phyloP scores from a whole-genome alignment of 2,797 vertebrate genomes.

The Hephaestus fuliginosus region DNA sequence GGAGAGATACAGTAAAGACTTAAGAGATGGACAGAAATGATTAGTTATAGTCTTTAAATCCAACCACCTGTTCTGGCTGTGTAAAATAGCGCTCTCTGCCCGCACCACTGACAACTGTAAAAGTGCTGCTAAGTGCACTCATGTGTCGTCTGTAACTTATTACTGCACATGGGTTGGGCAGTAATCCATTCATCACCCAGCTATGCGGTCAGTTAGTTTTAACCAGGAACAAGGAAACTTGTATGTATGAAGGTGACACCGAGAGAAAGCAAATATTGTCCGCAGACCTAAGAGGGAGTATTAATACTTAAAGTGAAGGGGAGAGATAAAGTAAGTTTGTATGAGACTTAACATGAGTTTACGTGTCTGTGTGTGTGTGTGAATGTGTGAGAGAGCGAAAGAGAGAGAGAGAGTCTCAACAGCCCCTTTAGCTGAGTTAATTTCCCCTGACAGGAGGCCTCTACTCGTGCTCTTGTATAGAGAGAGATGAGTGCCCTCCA shows the following conservation, averaged over 20 bases:
- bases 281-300: not conserved
- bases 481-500: conserved; percentile 43
- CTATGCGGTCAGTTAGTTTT: conserved; percentile 11
- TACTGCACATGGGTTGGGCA: not conserved
- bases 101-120: not conserved
- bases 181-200: not conserved
- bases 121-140: not conserved
- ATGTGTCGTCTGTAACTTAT: conserved; percentile 2
- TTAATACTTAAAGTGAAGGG: conserved; percentile 1
- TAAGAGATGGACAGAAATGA: no score
- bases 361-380: conserved; percentile 13
- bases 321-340: conserved; percentile 10
- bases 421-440: conserved; percentile 49
- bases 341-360: conserved; percentile 9
- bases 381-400: not conserved
- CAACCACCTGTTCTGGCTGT: no score
- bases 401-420: not conserved
- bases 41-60: no score
- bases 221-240: not conserved
- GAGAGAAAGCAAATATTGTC: not conserved
- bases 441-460: conserved; percentile 59
- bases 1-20: no score
- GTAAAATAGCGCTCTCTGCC: not conserved
- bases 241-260: not conserved
- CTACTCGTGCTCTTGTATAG: conserved; percentile 28